phyloP scores from a whole-genome alignment of 2,888 invertebrate species.

The Onchidella celtica region DNA sequence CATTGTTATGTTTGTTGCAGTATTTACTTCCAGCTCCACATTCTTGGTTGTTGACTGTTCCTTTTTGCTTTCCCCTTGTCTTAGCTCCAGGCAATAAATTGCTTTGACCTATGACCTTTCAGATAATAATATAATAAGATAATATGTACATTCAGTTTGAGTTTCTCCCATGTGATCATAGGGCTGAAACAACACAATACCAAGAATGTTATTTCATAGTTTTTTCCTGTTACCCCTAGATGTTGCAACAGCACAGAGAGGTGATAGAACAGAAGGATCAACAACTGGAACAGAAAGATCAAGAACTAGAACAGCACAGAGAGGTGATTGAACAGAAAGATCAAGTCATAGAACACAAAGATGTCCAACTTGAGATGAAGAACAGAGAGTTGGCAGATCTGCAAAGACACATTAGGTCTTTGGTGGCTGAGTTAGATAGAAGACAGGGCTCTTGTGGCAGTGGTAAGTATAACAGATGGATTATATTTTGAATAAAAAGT shows the following conservation, averaged over 20 bases:
- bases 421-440: slow-evolving; percentile 33
- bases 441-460: not conserved
- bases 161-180: too few relatives aligned
- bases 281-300: slow-evolving; percentile 7
- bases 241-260: not conserved
- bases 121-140: too few relatives aligned
- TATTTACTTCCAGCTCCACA: too few relatives aligned
- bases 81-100: too few relatives aligned
- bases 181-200: too few relatives aligned
- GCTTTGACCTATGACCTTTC: too few relatives aligned
- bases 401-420: slow-evolving; percentile 40
- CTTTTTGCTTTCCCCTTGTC: too few relatives aligned
- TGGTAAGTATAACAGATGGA: slow-evolving; percentile 24
- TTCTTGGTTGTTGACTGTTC: too few relatives aligned
- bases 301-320: slow-evolving; percentile 2
- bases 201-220: too few relatives aligned
- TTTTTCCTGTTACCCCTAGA: not conserved
- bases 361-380: slow-evolving; percentile 37
- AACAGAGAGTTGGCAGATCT: slow-evolving; percentile 44
- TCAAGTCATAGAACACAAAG: slow-evolving; percentile 31
- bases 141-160: too few relatives aligned
- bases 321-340: slow-evolving; percentile 32
- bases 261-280: not conserved
- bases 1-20: too few relatives aligned
- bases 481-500: too few relatives aligned